Percentiles rank a stretch among this genome's conserved stretches.
Conservation (phyloP, 2,797 vertebrate genomes). For the Erethizon dorsatum region DNA sequence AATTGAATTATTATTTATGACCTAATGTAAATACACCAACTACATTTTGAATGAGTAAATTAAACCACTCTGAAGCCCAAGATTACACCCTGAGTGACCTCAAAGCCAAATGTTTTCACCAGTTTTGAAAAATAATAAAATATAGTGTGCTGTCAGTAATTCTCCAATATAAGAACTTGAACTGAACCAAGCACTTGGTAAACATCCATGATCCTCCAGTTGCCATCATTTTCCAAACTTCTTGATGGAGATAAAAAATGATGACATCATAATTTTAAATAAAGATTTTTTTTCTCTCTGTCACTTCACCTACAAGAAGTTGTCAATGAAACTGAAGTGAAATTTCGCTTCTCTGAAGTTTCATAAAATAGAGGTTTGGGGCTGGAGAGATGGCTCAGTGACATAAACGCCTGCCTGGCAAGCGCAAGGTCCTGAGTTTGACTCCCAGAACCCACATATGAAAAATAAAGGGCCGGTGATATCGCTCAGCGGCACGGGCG, state of each 20-base stretch:
- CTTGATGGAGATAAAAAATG: conserved; percentile 48
- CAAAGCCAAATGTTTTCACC: neutral
- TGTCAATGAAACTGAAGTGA: conserved; percentile 27
- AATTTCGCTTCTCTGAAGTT: conserved; percentile 41
- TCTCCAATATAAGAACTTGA: conserved; percentile 23
- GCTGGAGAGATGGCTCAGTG: too few species aligned
- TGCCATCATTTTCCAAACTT: conserved; percentile 26
- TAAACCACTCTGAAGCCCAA: neutral
- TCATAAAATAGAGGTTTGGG: conserved; percentile 8
- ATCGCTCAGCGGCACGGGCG: too few species aligned
- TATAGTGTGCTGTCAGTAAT: neutral
- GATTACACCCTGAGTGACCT: neutral
- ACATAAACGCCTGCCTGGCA: too few species aligned
- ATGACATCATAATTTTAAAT: conserved; percentile 26
- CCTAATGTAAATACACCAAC: conserved; percentile 29
- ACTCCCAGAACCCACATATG: too few species aligned
- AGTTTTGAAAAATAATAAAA: conserved; percentile 47
- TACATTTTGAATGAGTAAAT: conserved; percentile 49
- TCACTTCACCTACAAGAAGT: conserved; percentile 41
- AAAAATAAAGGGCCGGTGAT: too few species aligned
- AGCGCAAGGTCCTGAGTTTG: too few species aligned
- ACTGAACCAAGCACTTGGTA: conserved; percentile 46
- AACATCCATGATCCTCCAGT: neutral
- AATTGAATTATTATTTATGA: conserved; percentile 15
- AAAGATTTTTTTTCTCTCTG: neutral